Evolutionary conservation across 2,113 vertebrate genomes (phyloP), one percentile per base, ranked within the genome.

Genomic region (Poeciliopsis turrubarensis): DNA sequence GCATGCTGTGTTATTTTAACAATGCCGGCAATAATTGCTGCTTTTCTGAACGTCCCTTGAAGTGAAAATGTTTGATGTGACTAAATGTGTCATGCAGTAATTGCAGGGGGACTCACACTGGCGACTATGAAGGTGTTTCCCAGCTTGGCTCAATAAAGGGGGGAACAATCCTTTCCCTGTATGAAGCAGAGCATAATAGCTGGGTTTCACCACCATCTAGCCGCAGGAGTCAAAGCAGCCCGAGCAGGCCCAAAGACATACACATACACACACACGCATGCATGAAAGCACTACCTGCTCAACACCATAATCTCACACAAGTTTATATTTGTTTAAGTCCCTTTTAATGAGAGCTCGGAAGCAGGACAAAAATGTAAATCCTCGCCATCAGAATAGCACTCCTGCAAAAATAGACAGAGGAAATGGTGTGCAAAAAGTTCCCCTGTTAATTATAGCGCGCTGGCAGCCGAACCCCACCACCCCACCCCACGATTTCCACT

Each of bases 341-440:
- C 68, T 77, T 83, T 76, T 80, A 85, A 84, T 73, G 29, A 80
- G 69, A n/a, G 77, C 72, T 83, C 11, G 31, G 72, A 80, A 67
- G 60, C 66, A 60, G 73, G 57, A 27, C 72, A 69, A 72, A 88
- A 80, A 85, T 83, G 78, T 86, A 90, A 90, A 87, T 87, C 82
- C 79, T 90, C 80, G 78, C 74, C 84, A 89, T 89, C 75, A 89
- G 73, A 88, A 79, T 60, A n/a, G 83, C 87, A 94, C 94, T 94
- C 94, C 93, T 94, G 93, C 87, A 92, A 93, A 95, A 94, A 93
- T 89, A 94, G 87, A 92, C 91, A 92, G 72, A 91, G 92, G 92
- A 93, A 94, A 90, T 86, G 75, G 80, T 84, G 83, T 84, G 79
- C 89, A 91, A 87, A 94, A 89, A 86, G 90, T 88, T 95, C 93